These are phyloP conservation scores for Echiichthys vipera DNA, from an alignment of 2,797 vertebrate species.

Conservation along the genomic window DNA sequence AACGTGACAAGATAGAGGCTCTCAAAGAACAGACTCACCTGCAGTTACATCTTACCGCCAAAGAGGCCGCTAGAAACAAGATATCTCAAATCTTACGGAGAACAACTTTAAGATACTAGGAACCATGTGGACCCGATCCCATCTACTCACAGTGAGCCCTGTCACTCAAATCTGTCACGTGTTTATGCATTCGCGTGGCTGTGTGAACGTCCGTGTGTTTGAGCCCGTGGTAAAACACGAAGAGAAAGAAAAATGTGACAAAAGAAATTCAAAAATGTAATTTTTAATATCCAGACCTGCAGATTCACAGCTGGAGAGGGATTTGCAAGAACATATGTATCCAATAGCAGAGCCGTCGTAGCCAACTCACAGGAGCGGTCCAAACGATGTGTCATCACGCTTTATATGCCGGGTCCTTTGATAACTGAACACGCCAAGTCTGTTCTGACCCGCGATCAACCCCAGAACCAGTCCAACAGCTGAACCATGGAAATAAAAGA, in stretches of 20 bases:
- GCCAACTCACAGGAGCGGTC: slow-evolving; percentile 24
- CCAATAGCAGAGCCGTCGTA: slow-evolving; percentile 32
- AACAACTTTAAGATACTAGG: too few species aligned
- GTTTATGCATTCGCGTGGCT: neutral
- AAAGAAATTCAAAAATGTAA: too few species aligned
- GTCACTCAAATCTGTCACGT: neutral
- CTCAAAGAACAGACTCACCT: too few species aligned
- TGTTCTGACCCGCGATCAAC: slow-evolving; percentile 44
- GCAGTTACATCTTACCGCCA: too few species aligned
- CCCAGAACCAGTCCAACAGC: slow-evolving; percentile 6
- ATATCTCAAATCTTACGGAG: too few species aligned
- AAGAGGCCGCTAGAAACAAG: too few species aligned
- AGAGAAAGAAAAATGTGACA: neutral
- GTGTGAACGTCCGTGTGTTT: neutral
- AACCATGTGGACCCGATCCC: too few species aligned
- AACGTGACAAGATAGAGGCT: too few species aligned
- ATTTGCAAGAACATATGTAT: slow-evolving; percentile 58
- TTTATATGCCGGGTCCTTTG: slow-evolving; percentile 46
- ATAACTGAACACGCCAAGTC: slow-evolving; percentile 36
- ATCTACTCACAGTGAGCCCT: too few species aligned
- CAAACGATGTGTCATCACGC: slow-evolving; percentile 43
- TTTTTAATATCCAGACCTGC: slow-evolving; percentile 11
- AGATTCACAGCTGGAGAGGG: slow-evolving; percentile 27
- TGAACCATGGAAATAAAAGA: neutral
- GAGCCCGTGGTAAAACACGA: neutral